A percentile compares a stretch with the other conserved stretches of the same genome.
Evolutionary conservation across 2,888 invertebrate species (phyloP).

Genomic region (Nymphalis c-album): DNA sequence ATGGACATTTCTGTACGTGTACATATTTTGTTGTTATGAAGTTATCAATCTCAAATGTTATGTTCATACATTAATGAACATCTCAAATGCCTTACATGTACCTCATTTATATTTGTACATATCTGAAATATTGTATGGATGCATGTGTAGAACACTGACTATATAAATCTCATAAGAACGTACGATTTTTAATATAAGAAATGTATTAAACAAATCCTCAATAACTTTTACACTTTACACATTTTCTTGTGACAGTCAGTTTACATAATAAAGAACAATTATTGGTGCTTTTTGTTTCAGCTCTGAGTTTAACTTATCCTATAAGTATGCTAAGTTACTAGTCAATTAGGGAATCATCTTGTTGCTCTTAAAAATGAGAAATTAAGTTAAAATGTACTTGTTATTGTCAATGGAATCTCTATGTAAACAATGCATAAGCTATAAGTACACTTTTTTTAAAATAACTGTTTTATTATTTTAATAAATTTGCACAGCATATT

Average conservation of each 20-base stretch:
- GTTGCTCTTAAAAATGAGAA: background rate
- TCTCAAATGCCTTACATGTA: background rate
- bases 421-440: too few relatives aligned
- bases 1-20: too few relatives aligned
- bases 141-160: background rate
- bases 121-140: background rate
- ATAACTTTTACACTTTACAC: constrained; percentile 1
- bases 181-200: background rate
- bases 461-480: background rate
- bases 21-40: too few relatives aligned
- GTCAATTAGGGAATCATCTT: constrained; percentile 25
- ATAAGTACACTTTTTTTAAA: constrained; percentile 9
- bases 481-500: background rate
- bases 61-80: background rate
- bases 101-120: background rate
- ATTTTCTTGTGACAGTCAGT: background rate
- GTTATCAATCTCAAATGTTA: background rate
- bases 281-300: constrained; percentile 27
- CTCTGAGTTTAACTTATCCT: constrained; percentile 12
- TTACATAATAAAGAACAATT: constrained; percentile 11
- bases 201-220: background rate
- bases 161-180: background rate
- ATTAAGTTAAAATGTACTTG: background rate
- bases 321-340: constrained; percentile 26
- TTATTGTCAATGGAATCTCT: background rate